These are phyloP conservation scores for Drosophila neonasuta DNA, from an alignment of 2,888 invertebrate genomes.

Conservation along the genomic window DNA sequence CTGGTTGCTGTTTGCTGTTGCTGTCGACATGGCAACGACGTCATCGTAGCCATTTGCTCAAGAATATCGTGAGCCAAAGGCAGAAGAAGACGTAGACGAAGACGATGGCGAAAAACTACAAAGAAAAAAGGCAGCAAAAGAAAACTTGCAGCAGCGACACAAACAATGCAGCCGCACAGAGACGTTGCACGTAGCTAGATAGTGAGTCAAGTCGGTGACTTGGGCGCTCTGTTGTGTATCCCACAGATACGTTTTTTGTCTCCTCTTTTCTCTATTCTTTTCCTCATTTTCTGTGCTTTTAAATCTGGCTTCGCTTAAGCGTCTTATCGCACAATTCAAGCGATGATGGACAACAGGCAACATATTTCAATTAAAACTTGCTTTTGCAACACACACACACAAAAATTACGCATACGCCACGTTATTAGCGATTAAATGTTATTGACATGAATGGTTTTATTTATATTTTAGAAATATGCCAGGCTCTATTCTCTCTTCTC, in stretches of 20 bases:
- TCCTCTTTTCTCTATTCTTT: not conserved
- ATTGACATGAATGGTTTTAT: not conserved
- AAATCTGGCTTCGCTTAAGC: conserved; percentile 33
- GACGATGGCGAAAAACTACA: conserved; percentile 12
- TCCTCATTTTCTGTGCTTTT: not conserved
- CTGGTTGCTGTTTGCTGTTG: not conserved
- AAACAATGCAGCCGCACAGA: conserved; percentile 19
- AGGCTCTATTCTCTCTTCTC: not conserved
- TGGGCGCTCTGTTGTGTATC: conserved; percentile 56
- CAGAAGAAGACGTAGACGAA: conserved; percentile 4
- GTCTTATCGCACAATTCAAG: conserved; percentile 53
- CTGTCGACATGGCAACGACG: conserved; percentile 69
- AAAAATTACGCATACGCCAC: conserved; percentile 49
- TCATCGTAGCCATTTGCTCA: conserved; percentile 56
- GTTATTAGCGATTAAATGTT: conserved; percentile 5
- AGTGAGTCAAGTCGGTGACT: conserved; percentile 59
- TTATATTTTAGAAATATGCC: not conserved
- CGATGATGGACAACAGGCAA: conserved; percentile 13
- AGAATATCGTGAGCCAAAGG: conserved; percentile 27
- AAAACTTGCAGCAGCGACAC: conserved; percentile 58
- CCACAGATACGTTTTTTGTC: conserved; percentile 34
- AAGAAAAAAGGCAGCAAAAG: conserved; percentile 16
- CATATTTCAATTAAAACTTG: conserved; percentile 42
- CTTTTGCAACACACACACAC: conserved; percentile 8
- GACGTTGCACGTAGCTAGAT: conserved; percentile 22